Evolutionary conservation across 1,140 invertebrate genomes (phyloP), one percentile per base, ranked within the genome.

Genomic region (Leguminivora glycinivorella): DNA sequence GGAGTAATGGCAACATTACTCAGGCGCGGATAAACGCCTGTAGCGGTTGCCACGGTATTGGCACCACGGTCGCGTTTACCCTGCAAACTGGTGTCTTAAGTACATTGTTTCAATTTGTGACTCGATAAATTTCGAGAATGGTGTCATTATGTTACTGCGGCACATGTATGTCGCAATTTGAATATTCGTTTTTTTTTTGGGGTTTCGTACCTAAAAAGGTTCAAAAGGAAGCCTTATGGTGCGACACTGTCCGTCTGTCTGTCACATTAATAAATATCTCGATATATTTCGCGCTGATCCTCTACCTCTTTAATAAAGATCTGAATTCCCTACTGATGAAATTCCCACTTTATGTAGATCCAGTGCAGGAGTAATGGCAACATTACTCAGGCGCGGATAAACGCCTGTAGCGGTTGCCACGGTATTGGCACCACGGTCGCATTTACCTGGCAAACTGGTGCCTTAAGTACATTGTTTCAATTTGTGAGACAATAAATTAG

Each of bases 311-410:
- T 29, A 83, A 84, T 80, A 76, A 81, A 72, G 76, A 75, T 75
- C n/a, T 86, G 83, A 85, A 87, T 83, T 82, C 81, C 78, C 70
- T 40, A 73, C 74, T 75, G 86, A 86, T 88, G 86, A 87, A 88
- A 78, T 84, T 80, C 75, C 78, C 81, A 80, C 76, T 74, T 40
- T 24, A 67, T 80, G 82, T 78, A 81, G 81, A 76, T 79, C 75
- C 74, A 78, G 73, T 22, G 19, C 47, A 9, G 14, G 47, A 52
- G 78, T 89, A 89, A 89, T 87, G 82, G 75, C 70, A 69, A 68
- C 80, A 81, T 87, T 84, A 85, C 84, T 85, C 82, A 78, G 68
- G 78, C 75, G 74, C 69, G 76, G 78, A 77, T 83, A 73, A 81
- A 79, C 81, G 77, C 75, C 72, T 76, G 74, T 75, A 75, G 73